Evolutionary conservation across 1,140 invertebrate genomes (phyloP).

Genomic region (Drosophila mayri): DNA sequence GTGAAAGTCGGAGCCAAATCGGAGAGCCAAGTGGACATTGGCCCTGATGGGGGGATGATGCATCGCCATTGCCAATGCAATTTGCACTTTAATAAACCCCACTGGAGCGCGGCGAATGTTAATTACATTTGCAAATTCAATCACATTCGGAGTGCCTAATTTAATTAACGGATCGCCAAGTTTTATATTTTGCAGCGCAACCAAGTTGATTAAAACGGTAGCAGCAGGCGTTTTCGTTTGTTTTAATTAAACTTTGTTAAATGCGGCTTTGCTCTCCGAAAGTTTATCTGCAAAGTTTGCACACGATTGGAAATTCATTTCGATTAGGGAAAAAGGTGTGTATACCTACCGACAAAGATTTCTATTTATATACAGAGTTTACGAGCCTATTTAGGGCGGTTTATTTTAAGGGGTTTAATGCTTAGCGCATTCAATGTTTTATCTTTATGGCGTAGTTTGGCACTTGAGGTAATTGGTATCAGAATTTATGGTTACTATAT

Average conservation of each 20-base stretch:
- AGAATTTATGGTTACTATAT: background rate
- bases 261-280: background rate
- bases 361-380: slow-evolving; percentile 20
- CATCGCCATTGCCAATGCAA: slow-evolving; percentile 53
- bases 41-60: slow-evolving; percentile 40
- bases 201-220: slow-evolving; percentile 32
- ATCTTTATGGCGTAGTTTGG: slow-evolving; percentile 15
- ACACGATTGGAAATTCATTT: background rate
- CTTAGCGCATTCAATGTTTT: background rate
- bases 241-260: slow-evolving; percentile 11
- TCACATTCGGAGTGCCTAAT: slow-evolving; percentile 53
- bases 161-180: slow-evolving; percentile 58
- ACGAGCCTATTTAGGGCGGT: slow-evolving; percentile 21
- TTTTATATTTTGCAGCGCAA: slow-evolving; percentile 45
- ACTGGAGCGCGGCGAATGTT: slow-evolving; percentile 27
- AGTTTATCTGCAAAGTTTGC: slow-evolving; percentile 23
- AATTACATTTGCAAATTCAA: slow-evolving; percentile 73
- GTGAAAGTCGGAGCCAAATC: slow-evolving; percentile 36
- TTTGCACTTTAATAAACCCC: slow-evolving; percentile 62
- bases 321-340: background rate
- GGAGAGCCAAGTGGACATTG: slow-evolving; percentile 34
- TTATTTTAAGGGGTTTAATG: background rate
- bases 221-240: slow-evolving; percentile 21
- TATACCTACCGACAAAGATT: background rate
- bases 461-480: slow-evolving; percentile 15